Evolutionary conservation across 2,888 invertebrate species (phyloP), one percentile per base, ranked within the genome.

Genomic region (Clistopyga incitator): DNA sequence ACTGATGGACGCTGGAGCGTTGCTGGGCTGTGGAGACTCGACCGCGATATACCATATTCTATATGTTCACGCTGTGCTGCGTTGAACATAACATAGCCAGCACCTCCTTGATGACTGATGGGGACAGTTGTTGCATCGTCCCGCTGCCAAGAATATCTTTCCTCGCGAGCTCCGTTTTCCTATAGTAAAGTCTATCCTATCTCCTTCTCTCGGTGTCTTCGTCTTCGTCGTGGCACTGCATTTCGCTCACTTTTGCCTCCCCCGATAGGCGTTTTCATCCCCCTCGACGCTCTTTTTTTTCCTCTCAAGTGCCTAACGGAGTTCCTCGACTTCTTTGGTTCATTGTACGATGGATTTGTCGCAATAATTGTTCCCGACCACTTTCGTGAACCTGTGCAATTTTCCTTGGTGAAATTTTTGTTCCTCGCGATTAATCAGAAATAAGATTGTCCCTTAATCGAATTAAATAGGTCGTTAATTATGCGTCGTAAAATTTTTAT

Each of bases 81-180:
- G 42, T 56, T 64, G 56, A 45, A 78, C 61, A 61, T 34, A 67
- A 18, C 78, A 38, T 75, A 84, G 71, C 77, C 64, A 56, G 29
- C 52, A 38, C 61, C 80, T 67, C 64, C 86, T 85, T 84, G 90
- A 92, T 92, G 92, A 92, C 91, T 91, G 89, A 92, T 91, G 91
- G 91, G 90, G 91, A 92, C 92, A 92, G 92, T 92, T 92, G 92
- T 91, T 90, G 91, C 91, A 90, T 91, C 91, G 90, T 86, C 86
- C 84, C 86, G 87, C 85, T 90, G 89, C 90, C 90, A 90, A 90
- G 90, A 91, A 91, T 91, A 90, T 89, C 89, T 88, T 87, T 84
- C 76, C 86, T 81, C 52, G 82, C 77, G 70, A 75, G 78, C 77
- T 68, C 67, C 38, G 59, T 82, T 80, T 78, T 82, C 78, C 70